Evolutionary conservation across 2,113 vertebrate genomes (phyloP).

Genomic region (Gymnogyps californianus): DNA sequence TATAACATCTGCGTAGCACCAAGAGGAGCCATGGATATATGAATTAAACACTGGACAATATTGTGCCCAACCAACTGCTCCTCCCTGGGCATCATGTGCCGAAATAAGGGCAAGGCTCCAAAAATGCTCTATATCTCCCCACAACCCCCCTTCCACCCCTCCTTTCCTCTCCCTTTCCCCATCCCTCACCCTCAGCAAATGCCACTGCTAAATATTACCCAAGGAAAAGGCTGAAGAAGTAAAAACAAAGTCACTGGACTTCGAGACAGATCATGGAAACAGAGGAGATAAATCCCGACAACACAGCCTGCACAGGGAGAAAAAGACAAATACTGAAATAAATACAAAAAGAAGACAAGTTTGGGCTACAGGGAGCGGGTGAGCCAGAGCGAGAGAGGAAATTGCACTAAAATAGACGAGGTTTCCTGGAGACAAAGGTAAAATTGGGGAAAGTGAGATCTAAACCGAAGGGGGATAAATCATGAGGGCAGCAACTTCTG

Average conservation of each 20-base stretch:
- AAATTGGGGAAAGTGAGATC: conserved; percentile 72
- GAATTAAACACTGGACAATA: neutral
- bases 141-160: neutral
- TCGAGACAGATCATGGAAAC: conserved; percentile 29
- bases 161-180: neutral
- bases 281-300: conserved; percentile 69
- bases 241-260: conserved; percentile 35
- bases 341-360: conserved; percentile 76
- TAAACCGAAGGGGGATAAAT: conserved; percentile 67
- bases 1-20: fast-evolving
- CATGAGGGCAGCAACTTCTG: conserved; percentile 54
- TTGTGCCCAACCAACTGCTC: neutral
- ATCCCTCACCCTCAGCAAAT: neutral
- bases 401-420: conserved; percentile 56
- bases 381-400: conserved; percentile 22
- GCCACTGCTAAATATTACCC: neutral
- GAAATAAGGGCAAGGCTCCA: neutral
- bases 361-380: conserved; percentile 32
- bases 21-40: neutral
- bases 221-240: conserved; percentile 10
- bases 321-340: conserved; percentile 72
- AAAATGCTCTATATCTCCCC: neutral
- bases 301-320: conserved; percentile 1
- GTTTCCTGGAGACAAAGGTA: conserved; percentile 66
- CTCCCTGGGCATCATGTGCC: neutral